These are phyloP conservation scores for Latrodectus elegans DNA, from an alignment of 2,888 invertebrate genomes.

Conservation along the genomic window DNA sequence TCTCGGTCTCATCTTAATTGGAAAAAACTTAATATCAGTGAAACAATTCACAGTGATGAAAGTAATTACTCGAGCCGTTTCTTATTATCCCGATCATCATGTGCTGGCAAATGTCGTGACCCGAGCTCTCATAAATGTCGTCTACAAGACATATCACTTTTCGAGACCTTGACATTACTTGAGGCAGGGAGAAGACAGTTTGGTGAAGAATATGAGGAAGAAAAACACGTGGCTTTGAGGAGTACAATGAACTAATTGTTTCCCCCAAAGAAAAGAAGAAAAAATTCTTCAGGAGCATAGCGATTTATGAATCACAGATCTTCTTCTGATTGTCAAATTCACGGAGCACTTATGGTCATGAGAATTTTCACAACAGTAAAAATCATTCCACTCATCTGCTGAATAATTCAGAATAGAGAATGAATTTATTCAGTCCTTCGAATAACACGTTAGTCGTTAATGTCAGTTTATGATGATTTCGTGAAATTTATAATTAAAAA, in stretches of 20 bases:
- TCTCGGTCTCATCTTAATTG: neutral
- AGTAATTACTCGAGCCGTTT: constrained; percentile 27
- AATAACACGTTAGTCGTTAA: too few species aligned
- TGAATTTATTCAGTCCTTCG: too few species aligned
- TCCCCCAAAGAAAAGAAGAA: neutral
- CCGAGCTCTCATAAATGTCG: constrained; percentile 45
- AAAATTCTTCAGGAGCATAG: neutral
- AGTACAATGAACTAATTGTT: constrained; percentile 49
- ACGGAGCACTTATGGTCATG: neutral
- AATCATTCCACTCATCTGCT: too few species aligned
- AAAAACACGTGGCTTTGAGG: neutral
- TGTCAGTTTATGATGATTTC: too few species aligned
- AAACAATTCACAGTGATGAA: constrained; percentile 9
- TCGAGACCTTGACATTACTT: constrained; percentile 46
- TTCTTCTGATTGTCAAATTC: neutral
- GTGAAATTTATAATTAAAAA: too few species aligned
- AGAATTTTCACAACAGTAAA: too few species aligned
- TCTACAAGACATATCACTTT: constrained; percentile 31
- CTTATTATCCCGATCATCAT: constrained; percentile 42
- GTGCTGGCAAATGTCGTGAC: constrained; percentile 32
- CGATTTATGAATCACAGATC: neutral
- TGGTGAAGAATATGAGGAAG: constrained; percentile 1
- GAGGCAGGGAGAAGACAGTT: neutral
- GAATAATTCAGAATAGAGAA: too few species aligned
- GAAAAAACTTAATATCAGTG: neutral